Evolutionary conservation across 1,140 invertebrate genomes (phyloP).

Genomic region (Drosophila jambulina): DNA sequence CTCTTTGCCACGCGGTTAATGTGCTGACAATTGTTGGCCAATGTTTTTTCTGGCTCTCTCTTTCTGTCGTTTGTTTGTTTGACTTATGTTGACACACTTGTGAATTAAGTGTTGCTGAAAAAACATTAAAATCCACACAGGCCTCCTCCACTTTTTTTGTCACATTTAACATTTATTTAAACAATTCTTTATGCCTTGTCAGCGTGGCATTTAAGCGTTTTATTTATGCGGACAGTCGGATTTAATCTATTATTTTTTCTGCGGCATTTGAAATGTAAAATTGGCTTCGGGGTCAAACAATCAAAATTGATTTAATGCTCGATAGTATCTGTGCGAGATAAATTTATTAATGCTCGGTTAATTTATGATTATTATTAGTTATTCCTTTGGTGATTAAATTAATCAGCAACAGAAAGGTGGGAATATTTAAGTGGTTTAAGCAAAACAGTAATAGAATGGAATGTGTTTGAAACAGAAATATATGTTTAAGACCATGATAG

Average conservation of each 20-base stretch:
- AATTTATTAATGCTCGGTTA: background rate
- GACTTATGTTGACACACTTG: slow-evolving; percentile 59
- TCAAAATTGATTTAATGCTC: slow-evolving; percentile 15
- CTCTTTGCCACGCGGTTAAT: slow-evolving; percentile 56
- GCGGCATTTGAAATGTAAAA: slow-evolving; percentile 19
- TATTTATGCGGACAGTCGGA: slow-evolving; percentile 36
- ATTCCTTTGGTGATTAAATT: slow-evolving; percentile 8
- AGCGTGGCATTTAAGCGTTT: slow-evolving; percentile 46
- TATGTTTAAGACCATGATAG: background rate
- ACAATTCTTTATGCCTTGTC: slow-evolving; percentile 43
- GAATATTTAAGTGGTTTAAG: background rate
- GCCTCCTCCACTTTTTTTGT: slow-evolving; percentile 6
- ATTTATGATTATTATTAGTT: slow-evolving; percentile 19
- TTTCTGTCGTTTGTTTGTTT: slow-evolving; percentile 25
- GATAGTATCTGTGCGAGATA: slow-evolving; percentile 6
- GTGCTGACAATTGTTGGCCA: slow-evolving; percentile 62
- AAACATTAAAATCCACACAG: slow-evolving; percentile 21
- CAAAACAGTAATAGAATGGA: background rate
- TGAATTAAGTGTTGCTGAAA: slow-evolving; percentile 61
- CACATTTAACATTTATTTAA: slow-evolving; percentile 53
- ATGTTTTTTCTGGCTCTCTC: slow-evolving; percentile 26
- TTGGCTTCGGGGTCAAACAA: slow-evolving; percentile 3
- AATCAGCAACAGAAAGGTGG: background rate
- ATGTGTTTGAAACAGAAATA: background rate
- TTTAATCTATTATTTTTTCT: slow-evolving; percentile 29